Percentiles rank a stretch among this genome's conserved stretches.
Conservation (phyloP, 2,797 vertebrate species). For the Aplochiton taeniatus region DNA sequence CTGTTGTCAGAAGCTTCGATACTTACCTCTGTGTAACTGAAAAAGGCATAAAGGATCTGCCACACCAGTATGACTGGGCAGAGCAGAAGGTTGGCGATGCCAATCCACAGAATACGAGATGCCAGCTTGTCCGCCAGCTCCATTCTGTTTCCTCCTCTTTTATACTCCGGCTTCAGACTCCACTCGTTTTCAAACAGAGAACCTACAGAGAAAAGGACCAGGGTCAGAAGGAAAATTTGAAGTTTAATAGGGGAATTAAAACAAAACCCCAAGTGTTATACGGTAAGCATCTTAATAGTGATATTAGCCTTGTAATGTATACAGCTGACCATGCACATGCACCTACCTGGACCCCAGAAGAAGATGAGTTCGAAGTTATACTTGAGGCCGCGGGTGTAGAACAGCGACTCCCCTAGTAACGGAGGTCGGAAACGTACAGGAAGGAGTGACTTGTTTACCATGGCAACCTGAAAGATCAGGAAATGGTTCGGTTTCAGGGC, state of each 20-base stretch:
- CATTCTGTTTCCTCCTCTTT: slow-evolving; percentile 89
- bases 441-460: slow-evolving; percentile 97
- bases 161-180: slow-evolving; percentile 96
- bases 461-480: slow-evolving; percentile 75
- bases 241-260: too few relatives aligned
- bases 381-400: slow-evolving; percentile 95
- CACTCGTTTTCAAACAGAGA: slow-evolving; percentile 97
- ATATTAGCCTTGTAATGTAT: too few relatives aligned
- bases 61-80: slow-evolving; percentile 97
- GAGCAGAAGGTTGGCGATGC: slow-evolving; percentile 93
- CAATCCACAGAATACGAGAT: slow-evolving; percentile 95
- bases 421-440: slow-evolving; percentile 91
- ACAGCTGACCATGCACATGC: slow-evolving; percentile 7
- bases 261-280: too few relatives aligned
- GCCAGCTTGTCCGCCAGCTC: slow-evolving; percentile 93
- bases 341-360: slow-evolving; percentile 91
- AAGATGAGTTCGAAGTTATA: slow-evolving; percentile 99
- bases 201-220: slow-evolving; percentile 55
- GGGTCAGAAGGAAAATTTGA: background rate
- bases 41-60: slow-evolving; percentile 99
- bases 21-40: slow-evolving; percentile 90
- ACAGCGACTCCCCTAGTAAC: slow-evolving; percentile 84
- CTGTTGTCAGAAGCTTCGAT: too few relatives aligned
- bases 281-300: too few relatives aligned
- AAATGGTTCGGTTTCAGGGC: slow-evolving; percentile 15